These are phyloP conservation scores for Thryonomys swinderianus DNA, from an alignment of 2,113 vertebrate genomes.

Conservation along the genomic window DNA sequence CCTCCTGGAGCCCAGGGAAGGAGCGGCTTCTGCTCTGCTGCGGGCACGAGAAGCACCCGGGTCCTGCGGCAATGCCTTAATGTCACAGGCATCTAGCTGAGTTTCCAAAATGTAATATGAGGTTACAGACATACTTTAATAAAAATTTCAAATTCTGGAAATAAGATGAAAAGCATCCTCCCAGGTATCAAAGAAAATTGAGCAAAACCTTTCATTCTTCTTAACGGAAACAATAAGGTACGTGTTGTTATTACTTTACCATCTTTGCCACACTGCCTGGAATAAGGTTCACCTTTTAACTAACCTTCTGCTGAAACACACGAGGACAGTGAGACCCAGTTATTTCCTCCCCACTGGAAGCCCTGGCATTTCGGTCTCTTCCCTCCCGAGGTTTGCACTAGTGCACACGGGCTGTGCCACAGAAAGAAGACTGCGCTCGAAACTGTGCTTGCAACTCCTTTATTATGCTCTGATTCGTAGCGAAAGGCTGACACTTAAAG, in stretches of 20 bases:
- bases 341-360: neutral
- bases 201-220: conserved; percentile 65
- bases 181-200: conserved; percentile 50
- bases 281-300: conserved; percentile 63
- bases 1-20: too few species aligned
- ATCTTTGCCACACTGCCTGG: conserved; percentile 62
- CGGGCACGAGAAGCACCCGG: neutral
- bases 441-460: neutral
- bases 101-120: neutral
- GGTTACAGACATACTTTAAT: neutral
- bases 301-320: conserved; percentile 66
- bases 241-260: conserved; percentile 39
- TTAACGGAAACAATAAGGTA: conserved; percentile 71
- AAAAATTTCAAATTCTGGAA: neutral
- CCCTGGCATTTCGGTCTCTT: neutral
- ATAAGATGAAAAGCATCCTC: conserved; percentile 60
- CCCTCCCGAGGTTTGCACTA: neutral
- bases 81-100: conserved; percentile 52
- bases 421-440: neutral
- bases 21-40: too few species aligned
- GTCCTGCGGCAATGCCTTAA: neutral
- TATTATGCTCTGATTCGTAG: neutral
- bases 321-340: neutral
- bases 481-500: neutral
- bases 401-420: neutral